Percentiles rank a stretch among this genome's conserved stretches.
Conservation (phyloP, 2,888 invertebrate species). For the Melinaea menophilus region DNA sequence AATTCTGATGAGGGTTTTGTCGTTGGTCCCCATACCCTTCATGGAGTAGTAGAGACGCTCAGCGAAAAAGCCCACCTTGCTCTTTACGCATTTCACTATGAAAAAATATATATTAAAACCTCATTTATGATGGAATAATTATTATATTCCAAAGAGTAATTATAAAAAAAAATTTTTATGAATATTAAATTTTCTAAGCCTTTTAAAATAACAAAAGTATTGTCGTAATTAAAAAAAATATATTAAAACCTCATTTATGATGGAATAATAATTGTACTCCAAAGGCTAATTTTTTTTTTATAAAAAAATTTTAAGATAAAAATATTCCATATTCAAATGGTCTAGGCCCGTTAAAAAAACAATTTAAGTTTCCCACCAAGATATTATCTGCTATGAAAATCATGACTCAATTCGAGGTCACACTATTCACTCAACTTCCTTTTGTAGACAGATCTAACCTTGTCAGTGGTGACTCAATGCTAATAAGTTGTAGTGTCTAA, state of each 20-base stretch:
- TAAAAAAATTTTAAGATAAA: background rate
- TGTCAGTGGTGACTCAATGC: conserved; percentile 19
- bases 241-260: background rate
- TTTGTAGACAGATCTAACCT: conserved; percentile 24
- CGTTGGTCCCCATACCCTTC: conserved; percentile 94
- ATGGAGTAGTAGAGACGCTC: conserved; percentile 93
- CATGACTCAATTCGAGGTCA: conserved; percentile 27
- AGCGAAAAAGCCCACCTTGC: conserved; percentile 94
- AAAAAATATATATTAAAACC: background rate
- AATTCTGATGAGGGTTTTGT: conserved; percentile 94
- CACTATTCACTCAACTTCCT: conserved; percentile 17
- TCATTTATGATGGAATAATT: too few relatives aligned
- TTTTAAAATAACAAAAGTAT: too few relatives aligned
- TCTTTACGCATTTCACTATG: conserved; percentile 91
- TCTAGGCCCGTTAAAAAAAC: background rate
- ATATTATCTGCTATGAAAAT: conserved; percentile 11
- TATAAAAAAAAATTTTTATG: too few relatives aligned
- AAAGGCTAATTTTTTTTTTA: too few relatives aligned
- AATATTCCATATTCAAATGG: background rate
- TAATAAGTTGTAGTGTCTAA: background rate
- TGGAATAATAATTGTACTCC: too few relatives aligned
- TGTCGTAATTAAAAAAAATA: conserved; percentile 22
- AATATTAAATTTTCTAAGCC: too few relatives aligned
- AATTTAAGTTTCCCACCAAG: conserved; percentile 13
- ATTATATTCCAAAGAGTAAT: too few relatives aligned